Evolutionary conservation across 2,888 invertebrate species (phyloP).

Genomic region (Bimastos eiseni): DNA sequence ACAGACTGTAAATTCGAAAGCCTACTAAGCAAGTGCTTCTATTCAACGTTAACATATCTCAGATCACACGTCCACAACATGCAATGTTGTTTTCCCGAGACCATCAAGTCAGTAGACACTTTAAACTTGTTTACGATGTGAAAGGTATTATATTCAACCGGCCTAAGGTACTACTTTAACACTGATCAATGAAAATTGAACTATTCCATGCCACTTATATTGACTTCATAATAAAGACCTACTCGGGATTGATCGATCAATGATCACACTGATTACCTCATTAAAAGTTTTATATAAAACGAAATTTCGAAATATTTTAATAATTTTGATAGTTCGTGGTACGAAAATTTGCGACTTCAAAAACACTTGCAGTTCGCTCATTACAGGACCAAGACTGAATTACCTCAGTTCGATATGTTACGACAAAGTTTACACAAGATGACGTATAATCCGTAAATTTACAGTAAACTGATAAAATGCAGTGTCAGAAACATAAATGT

Average conservation of each 20-base stretch:
- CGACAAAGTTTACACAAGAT: not conserved
- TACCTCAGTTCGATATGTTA: not conserved
- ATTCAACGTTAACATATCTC: not conserved
- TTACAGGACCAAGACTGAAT: not conserved
- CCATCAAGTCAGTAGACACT: not conserved
- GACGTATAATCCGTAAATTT: not conserved
- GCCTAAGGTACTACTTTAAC: not conserved
- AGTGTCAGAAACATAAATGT: not conserved
- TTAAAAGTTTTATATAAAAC: not conserved
- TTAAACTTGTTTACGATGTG: not conserved
- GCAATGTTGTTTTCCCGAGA: not conserved
- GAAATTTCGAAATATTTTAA: not conserved
- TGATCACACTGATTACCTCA: not conserved
- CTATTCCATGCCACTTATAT: not conserved
- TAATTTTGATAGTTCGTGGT: not conserved
- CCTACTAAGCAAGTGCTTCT: not conserved
- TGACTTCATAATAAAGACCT: not conserved
- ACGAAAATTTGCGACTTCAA: not conserved
- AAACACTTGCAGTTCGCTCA: not conserved
- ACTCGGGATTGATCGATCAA: not conserved
- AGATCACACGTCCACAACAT: not conserved
- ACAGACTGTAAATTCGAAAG: not conserved
- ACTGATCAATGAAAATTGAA: not conserved
- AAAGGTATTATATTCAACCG: not conserved
- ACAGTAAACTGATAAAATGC: not conserved